A percentile compares a stretch with the other conserved stretches of the same genome.
phyloP scores from a whole-genome alignment of 1,140 invertebrate species.

The Aphis craccivora region DNA sequence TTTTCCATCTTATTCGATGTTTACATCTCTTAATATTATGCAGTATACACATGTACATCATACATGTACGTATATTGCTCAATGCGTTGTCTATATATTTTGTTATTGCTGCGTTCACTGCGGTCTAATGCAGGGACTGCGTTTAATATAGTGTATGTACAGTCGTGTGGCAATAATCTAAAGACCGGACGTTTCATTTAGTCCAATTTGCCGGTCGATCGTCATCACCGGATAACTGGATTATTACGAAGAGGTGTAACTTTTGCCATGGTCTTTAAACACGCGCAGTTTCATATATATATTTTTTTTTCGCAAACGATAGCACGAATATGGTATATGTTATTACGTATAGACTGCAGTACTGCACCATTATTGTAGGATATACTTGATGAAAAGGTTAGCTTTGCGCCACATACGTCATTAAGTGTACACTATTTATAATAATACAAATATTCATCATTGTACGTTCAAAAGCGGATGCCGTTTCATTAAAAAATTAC shows the following conservation, averaged over 20 bases:
- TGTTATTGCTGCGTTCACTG: background rate
- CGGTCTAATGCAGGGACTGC: background rate
- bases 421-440: background rate
- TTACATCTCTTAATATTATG: background rate
- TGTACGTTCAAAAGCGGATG: background rate
- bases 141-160: background rate
- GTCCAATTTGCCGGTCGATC: conserved; percentile 44
- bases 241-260: conserved; percentile 38
- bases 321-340: background rate
- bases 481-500: background rate
- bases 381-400: background rate
- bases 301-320: conserved; percentile 15
- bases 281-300: background rate
- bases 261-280: conserved; percentile 43
- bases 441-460: background rate
- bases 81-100: background rate
- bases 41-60: too few species aligned
- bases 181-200: conserved; percentile 52
- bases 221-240: conserved; percentile 50
- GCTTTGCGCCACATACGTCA: background rate
- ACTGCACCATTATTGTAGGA: background rate
- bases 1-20: background rate
- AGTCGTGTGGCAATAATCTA: conserved; percentile 10
- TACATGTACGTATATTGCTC: background rate
- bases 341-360: background rate